Conservation (phyloP, 2,113 vertebrate genomes). For the Platysteira castanea region DNA sequence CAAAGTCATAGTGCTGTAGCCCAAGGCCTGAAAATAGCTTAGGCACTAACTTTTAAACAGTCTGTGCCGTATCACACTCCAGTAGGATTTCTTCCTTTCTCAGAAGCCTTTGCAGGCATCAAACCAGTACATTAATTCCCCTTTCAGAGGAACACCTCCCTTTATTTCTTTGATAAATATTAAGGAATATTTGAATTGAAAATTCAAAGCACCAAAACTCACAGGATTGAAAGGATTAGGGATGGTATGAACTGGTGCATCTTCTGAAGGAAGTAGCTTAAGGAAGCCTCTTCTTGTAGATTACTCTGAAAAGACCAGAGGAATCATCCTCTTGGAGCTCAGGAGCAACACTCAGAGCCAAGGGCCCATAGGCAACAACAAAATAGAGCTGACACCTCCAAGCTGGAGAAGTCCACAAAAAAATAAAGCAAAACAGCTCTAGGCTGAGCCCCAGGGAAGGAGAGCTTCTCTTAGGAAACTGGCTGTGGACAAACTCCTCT, state of each 20-base stretch:
- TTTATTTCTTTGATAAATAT: not conserved
- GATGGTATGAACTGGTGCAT: not conserved
- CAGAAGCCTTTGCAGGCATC: not conserved
- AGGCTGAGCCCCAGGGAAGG: not conserved
- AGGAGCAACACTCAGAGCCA: not conserved
- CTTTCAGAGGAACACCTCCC: not conserved
- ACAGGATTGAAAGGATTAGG: not conserved
- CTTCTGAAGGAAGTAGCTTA: not conserved
- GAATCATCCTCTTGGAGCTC: not conserved
- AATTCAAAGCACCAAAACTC: not conserved
- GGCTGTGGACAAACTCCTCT: not conserved
- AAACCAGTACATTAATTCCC: not conserved
- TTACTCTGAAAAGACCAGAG: not conserved
- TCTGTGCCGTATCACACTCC: not conserved
- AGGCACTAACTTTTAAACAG: not conserved
- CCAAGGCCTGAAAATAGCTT: not conserved
- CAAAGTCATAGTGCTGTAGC: not conserved
- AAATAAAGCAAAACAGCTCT: not conserved
- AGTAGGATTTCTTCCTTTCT: not conserved
- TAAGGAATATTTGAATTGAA: not conserved
- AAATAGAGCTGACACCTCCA: not conserved
- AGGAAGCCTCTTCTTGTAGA: not conserved
- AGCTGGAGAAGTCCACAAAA: not conserved
- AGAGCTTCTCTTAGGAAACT: not conserved
- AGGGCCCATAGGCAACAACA: not conserved